Conservation (phyloP, 2,888 invertebrate genomes). For the Asteroscopus sphinx region DNA sequence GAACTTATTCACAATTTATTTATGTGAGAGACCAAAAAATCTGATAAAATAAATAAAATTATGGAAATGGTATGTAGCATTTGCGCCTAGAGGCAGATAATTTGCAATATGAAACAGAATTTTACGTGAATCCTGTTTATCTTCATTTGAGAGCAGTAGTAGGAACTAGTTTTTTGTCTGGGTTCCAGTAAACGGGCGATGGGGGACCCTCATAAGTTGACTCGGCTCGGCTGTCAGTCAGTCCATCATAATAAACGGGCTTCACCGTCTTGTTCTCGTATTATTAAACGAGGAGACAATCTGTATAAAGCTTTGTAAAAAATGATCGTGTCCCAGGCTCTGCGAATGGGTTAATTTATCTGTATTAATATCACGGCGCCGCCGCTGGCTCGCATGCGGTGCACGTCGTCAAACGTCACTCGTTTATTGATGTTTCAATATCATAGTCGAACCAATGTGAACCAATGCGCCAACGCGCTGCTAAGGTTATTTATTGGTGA, state of each 20-base stretch:
- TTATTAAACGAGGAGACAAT: constrained; percentile 21
- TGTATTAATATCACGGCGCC: constrained; percentile 45
- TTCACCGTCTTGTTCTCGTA: constrained; percentile 14
- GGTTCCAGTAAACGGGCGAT: constrained; percentile 3
- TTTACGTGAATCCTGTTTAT: constrained; percentile 40
- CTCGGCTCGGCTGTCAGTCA: constrained; percentile 28
- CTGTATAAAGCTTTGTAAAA: constrained; percentile 9
- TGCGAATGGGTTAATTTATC: constrained; percentile 36
- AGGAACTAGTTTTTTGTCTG: constrained; percentile 20
- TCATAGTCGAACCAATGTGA: constrained; percentile 40
- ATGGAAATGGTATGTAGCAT: constrained; percentile 27
- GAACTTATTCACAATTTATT: constrained; percentile 7
- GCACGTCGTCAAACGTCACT: constrained; percentile 36
- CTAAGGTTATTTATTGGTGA: too few relatives aligned
- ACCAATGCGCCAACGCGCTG: too few relatives aligned
- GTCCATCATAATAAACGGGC: constrained; percentile 21
- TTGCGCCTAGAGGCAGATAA: constrained; percentile 24
- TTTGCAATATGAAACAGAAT: constrained; percentile 40
- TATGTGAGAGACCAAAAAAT: constrained; percentile 17
- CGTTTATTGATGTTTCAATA: constrained; percentile 56
- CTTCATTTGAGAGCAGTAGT: constrained; percentile 29
- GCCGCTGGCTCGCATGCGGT: constrained; percentile 37
- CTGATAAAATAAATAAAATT: constrained; percentile 39
- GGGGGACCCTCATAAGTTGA: constrained; percentile 21
- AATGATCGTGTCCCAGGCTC: background rate